Percentiles rank a stretch among this genome's conserved stretches.
phyloP scores from a whole-genome alignment of 30 jellyfish, hydroid and myxozoan genomes.

The Cassiopea xamachana region DNA sequence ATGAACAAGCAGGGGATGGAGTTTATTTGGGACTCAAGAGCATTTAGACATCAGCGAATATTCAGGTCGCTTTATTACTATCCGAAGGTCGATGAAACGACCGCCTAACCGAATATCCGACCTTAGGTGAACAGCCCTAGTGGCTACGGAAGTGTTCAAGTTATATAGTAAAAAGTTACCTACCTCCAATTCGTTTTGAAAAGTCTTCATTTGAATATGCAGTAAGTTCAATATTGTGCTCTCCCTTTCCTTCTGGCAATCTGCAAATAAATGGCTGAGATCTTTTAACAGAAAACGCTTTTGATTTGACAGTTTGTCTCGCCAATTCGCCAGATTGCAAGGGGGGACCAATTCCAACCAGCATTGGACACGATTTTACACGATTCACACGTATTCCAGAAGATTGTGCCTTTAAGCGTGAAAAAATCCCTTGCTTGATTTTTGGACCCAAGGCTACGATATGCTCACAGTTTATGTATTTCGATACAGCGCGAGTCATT shows the following conservation, averaged over 20 bases:
- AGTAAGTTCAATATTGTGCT: constrained; percentile 43
- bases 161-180: neutral
- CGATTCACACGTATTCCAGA: constrained; percentile 60
- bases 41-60: too few relatives aligned
- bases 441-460: constrained; percentile 71
- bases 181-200: constrained; percentile 60
- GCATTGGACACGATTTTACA: constrained; percentile 71
- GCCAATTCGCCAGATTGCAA: constrained; percentile 56
- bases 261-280: constrained; percentile 56
- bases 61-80: too few relatives aligned
- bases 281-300: constrained; percentile 49
- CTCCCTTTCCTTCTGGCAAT: constrained; percentile 49
- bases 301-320: constrained; percentile 38
- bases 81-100: too few relatives aligned
- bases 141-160: neutral
- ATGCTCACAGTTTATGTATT: constrained; percentile 68
- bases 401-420: constrained; percentile 36
- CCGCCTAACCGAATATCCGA: too few relatives aligned
- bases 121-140: too few relatives aligned
- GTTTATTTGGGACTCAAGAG: too few relatives aligned
- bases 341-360: constrained; percentile 80
- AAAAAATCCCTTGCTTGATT: constrained; percentile 52
- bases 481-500: constrained; percentile 54
- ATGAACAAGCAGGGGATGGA: too few relatives aligned
- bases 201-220: constrained; percentile 64